Base-by-base conservation (phyloP, 1,140 invertebrate genomes). In the Schlechtendalia chinensis region DNA sequence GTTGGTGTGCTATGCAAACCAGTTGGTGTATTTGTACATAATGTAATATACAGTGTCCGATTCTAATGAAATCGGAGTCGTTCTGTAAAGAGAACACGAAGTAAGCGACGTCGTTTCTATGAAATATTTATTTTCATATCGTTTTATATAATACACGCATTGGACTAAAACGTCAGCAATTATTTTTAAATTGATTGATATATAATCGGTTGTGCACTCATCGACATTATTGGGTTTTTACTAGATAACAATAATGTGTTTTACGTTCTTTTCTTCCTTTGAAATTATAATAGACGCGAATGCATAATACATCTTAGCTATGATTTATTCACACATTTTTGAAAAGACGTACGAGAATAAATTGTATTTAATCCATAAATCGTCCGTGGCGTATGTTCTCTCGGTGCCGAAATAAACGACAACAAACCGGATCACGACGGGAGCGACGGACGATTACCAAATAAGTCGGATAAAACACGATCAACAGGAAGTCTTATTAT, bases 401-500 rank as follows among this genome's bases (percentile, higher is more conserved):
- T n/a, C n/a, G n/a, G 22, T 45, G 12, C 19, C 63, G 63, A 45
- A 45, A 67, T n/a, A 5, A n/a, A 69, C 39, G 39, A 58, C n/a
- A 24, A 19, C 54, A 58, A 22, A 17, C 54, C 16, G 5, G 54
- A 22, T 22, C n/a, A 19, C 22, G 56, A 14, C 2, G 32, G 65
- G 1, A 39, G 32, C 27, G 50, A 72, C 50, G 16, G 24, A 72
- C 19, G 47, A 72, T 54, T 53, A 54, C 50, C 50, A 29, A 72
- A 53, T 63, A 63, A 54, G 50, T 72, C 50, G 47, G 69, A 72
- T 72, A 72, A 72, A 54, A 54, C 47, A 24, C 69, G 50, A 54
- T 72, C 50, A 71, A 72, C 69, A 72, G 69, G 69, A 72, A 72
- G 69, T 72, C 69, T 72, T 72, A 54, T 72, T 72, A 72, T 72